These are phyloP conservation scores for Pan paniscus DNA, from an alignment of 2,113 vertebrate genomes.

Conservation along the genomic window DNA sequence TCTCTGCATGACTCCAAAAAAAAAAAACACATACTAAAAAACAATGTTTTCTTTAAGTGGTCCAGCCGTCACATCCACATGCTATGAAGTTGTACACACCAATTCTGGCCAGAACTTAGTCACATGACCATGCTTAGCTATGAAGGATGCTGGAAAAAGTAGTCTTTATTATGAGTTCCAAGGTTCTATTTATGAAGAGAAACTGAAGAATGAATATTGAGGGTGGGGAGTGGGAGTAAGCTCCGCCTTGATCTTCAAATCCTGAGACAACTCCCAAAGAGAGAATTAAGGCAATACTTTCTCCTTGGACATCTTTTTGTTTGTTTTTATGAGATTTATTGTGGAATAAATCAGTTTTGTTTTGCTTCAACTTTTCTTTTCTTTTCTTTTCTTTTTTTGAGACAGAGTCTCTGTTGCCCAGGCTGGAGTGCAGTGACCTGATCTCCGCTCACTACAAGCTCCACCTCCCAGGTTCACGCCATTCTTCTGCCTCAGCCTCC, in stretches of 20 bases:
- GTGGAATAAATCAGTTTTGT: not conserved
- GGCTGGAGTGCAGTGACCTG: too few species aligned
- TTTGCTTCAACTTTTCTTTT: constrained; percentile 26
- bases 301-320: not conserved
- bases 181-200: not conserved
- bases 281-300: not conserved
- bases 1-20: not conserved
- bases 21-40: not conserved
- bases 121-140: accelerated
- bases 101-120: not conserved
- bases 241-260: not conserved
- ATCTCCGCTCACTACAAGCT: too few species aligned
- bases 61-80: not conserved
- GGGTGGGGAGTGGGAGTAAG: not conserved
- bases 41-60: not conserved
- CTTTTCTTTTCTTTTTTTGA: too few species aligned
- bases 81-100: not conserved
- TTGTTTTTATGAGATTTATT: not conserved
- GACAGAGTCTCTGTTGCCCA: too few species aligned
- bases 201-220: not conserved
- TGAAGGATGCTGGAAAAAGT: not conserved
- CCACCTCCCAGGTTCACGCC: too few species aligned
- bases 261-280: not conserved
- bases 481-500: too few species aligned
- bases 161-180: not conserved